Percentiles rank a stretch among this genome's conserved stretches.
phyloP scores from a whole-genome alignment of 2,797 vertebrate genomes.

The Lepus oiostolus region DNA sequence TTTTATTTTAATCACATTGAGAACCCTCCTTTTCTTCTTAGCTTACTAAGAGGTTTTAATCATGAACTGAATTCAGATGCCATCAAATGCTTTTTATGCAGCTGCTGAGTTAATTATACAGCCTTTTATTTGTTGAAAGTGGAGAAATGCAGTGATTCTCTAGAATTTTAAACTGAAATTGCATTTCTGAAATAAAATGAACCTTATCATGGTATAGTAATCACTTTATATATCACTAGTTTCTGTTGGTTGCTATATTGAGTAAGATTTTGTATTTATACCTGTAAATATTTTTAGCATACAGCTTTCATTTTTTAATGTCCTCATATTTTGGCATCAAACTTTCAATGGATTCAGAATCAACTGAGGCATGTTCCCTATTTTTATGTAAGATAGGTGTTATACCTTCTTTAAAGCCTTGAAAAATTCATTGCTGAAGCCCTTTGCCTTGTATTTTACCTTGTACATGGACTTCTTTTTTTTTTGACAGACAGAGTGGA shows the following conservation, averaged over 20 bases:
- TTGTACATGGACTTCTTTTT: background rate
- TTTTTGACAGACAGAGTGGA: too few species aligned
- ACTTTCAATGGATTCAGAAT: background rate
- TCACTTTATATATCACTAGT: conserved; percentile 8
- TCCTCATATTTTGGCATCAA: conserved; percentile 28
- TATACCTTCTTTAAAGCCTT: background rate
- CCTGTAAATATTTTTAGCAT: background rate
- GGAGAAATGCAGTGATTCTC: background rate
- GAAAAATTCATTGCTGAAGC: background rate
- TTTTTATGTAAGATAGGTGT: background rate
- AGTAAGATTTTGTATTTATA: background rate
- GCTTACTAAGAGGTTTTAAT: background rate
- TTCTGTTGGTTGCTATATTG: background rate
- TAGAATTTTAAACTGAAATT: conserved; percentile 46
- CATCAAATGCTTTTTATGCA: background rate
- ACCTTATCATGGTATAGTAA: background rate
- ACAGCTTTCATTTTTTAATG: background rate
- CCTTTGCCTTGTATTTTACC: background rate
- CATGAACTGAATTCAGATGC: conserved; percentile 20
- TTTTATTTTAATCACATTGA: background rate
- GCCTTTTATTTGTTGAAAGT: background rate
- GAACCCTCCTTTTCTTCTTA: conserved; percentile 1
- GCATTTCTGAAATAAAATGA: background rate
- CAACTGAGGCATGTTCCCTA: background rate
- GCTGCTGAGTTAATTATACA: background rate